Conservation (phyloP, 2,888 invertebrate species). For the Limnephilus rhombicus region DNA sequence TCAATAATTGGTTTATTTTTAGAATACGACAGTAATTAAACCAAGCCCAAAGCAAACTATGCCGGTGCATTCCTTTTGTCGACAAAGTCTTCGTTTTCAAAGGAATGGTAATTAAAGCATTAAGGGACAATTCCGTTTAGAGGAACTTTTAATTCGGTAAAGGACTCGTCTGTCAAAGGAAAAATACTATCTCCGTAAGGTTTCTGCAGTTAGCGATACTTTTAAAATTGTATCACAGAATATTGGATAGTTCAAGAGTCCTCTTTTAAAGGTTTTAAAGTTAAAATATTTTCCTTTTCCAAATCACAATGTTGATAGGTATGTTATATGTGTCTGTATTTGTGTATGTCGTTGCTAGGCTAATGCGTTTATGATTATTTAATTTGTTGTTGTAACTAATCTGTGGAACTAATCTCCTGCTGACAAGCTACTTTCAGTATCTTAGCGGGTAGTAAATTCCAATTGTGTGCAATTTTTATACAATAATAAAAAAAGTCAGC, state of each 20-base stretch:
- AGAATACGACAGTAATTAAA: conserved; percentile 38
- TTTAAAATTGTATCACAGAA: background rate
- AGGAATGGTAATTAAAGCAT: conserved; percentile 55
- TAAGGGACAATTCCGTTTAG: conserved; percentile 48
- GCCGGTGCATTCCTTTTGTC: conserved; percentile 51
- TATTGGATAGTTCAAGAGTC: background rate
- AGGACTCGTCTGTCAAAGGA: conserved; percentile 32
- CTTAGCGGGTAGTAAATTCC: no score
- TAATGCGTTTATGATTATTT: no score
- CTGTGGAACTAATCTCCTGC: no score
- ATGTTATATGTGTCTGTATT: no score
- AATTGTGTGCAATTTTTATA: no score
- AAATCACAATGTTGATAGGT: no score
- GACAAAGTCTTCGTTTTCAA: conserved; percentile 35
- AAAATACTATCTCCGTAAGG: background rate
- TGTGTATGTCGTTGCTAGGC: no score
- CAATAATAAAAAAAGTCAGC: no score
- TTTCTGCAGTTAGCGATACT: background rate
- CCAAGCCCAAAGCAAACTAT: conserved; percentile 19
- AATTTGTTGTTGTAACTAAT: no score
- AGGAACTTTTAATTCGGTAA: conserved; percentile 41
- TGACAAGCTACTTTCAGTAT: no score
- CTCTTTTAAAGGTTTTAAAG: background rate
- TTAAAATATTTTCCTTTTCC: background rate
- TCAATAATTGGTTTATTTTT: conserved; percentile 16